Base-by-base conservation (phyloP, 2,888 invertebrate species). In the Drosophila anomalata region DNA sequence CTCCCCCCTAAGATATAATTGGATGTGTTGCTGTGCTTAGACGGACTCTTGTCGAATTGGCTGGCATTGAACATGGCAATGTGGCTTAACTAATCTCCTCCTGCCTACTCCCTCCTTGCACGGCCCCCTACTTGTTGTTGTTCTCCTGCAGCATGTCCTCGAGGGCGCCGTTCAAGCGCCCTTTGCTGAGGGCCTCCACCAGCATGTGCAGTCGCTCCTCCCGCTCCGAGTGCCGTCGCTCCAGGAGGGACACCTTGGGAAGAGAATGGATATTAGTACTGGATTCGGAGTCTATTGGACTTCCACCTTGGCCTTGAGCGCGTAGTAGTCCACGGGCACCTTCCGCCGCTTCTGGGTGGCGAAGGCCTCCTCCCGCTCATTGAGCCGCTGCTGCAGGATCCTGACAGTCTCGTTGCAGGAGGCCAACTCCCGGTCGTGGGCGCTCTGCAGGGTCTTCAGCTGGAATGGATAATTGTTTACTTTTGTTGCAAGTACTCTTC, bases 371-470 rank as follows among this genome's bases (percentile, higher is more conserved):
- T 91, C 91, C 52, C 92, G 90, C 81, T 92, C 92, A 44, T 89
- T 89, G 26, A 92, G 78, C 6, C 91, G 90, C 70, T 91, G 91
- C 72, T 92, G 91, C 60, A 92, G 70, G n/a, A 92, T 88, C 48
- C 90, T 90, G 54, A 92, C 89, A 7, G 92, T 90, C 75, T 92
- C 92, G 61, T 92, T 91, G 75, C 90, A 91, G n/a, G 90, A 90
- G 36, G 91, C 87, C 51, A 96, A 90, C 89, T 96, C 96, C 71
- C 95, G 94, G 89, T 95, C 95, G 85, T 95, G 95, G 3, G 95
- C 94, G 77, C 94, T 92, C 92, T 95, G 95, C 5, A 95, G 93
- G 8, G 95, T 95, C 91, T 95, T 96, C 41, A 96, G 92, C 95
- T 96, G 92, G 0, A 39, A 29, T 8, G 0, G 0, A 1, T 6